Percentiles rank a stretch among this genome's conserved stretches.
phyloP scores from a whole-genome alignment of 2,113 vertebrate genomes.

The Mobula birostris region DNA sequence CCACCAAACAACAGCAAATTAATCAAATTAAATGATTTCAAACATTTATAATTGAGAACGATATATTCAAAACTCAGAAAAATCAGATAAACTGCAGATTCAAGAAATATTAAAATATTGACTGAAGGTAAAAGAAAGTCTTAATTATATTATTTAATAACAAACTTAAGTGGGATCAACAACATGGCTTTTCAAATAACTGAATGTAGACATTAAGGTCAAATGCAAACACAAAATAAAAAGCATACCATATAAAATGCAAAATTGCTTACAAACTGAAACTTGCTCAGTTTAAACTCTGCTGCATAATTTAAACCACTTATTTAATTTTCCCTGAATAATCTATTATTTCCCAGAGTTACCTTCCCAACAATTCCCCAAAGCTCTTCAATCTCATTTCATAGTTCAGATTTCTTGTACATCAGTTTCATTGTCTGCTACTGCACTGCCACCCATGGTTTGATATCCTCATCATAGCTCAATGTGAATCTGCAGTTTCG shows the following conservation, averaged over 20 bases:
- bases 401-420: too few relatives aligned
- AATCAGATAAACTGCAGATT: neutral
- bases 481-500: too few relatives aligned
- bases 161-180: neutral
- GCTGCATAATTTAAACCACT: neutral
- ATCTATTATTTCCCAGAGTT: too few relatives aligned
- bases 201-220: neutral
- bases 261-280: neutral
- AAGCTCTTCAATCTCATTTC: too few relatives aligned
- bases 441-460: too few relatives aligned
- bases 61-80: neutral
- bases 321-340: too few relatives aligned
- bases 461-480: too few relatives aligned
- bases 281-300: neutral
- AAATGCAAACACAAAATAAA: neutral
- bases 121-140: constrained; percentile 2
- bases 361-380: too few relatives aligned
- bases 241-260: neutral
- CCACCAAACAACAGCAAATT: neutral
- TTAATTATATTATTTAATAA: neutral
- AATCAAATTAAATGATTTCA: neutral
- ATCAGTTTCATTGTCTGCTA: too few relatives aligned
- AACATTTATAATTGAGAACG: neutral
- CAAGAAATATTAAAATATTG: neutral
- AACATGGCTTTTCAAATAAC: neutral